Conservation (phyloP, 1,140 invertebrate genomes). For the Drosophila varians region DNA sequence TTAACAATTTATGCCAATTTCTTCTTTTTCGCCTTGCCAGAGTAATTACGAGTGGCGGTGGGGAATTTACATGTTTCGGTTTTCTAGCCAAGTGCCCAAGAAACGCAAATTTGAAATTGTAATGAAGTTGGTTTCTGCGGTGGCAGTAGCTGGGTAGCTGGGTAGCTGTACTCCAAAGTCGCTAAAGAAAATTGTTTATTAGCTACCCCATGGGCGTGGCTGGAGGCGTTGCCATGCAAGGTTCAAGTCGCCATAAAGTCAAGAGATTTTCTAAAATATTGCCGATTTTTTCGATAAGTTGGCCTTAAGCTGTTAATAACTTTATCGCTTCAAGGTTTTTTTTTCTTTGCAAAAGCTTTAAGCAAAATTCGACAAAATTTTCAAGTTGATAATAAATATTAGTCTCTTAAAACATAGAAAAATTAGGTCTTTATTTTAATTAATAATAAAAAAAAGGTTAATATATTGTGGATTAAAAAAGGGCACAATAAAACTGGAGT, state of each 20-base stretch:
- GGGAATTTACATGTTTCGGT: conserved; percentile 37
- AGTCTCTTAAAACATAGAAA: no score
- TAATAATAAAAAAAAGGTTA: no score
- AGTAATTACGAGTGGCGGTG: conserved; percentile 54
- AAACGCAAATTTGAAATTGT: conserved; percentile 67
- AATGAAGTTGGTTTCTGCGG: conserved; percentile 60
- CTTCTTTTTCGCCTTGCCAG: conserved; percentile 10
- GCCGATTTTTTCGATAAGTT: neutral
- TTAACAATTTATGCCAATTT: conserved; percentile 59
- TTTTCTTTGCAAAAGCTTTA: no score
- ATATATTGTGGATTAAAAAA: no score
- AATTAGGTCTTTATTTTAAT: no score
- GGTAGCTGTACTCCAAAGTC: conserved; percentile 24
- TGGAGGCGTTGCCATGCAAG: conserved; percentile 2
- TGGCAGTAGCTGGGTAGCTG: conserved; percentile 49
- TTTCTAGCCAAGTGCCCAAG: conserved; percentile 43
- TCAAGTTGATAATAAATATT: no score
- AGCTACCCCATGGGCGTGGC: conserved; percentile 11
- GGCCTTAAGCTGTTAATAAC: neutral
- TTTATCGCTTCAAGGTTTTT: neutral
- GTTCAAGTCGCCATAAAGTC: conserved; percentile 18
- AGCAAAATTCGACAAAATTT: no score
- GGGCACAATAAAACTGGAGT: no score
- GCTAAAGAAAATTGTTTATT: conserved; percentile 62
- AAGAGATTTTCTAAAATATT: conserved; percentile 17